Conservation (phyloP, 2,888 invertebrate species). For the Antheraea yamamai region DNA sequence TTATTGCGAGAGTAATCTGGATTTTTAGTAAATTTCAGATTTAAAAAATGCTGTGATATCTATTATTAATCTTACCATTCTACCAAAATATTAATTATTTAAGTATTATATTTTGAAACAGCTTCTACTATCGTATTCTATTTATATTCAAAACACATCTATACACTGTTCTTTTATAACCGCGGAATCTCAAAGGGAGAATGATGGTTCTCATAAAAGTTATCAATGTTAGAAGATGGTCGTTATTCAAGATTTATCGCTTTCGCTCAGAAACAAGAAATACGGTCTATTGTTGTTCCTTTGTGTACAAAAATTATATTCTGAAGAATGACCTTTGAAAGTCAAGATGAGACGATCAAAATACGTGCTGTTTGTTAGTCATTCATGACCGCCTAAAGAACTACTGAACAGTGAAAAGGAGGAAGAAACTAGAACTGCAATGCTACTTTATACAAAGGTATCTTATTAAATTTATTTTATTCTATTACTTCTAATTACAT, state of each 20-base stretch:
- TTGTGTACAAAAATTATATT: slow-evolving; percentile 3
- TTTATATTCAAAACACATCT: not conserved
- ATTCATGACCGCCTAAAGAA: not conserved
- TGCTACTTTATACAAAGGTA: not conserved
- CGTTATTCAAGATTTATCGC: slow-evolving; percentile 4
- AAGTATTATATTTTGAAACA: not conserved
- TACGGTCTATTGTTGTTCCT: slow-evolving; percentile 13
- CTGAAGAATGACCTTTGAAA: not conserved
- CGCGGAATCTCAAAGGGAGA: not conserved
- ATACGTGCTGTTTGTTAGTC: not conserved
- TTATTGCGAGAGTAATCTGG: not conserved
- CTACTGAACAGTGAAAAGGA: not conserved
- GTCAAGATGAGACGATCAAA: not conserved
- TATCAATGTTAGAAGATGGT: slow-evolving; percentile 1
- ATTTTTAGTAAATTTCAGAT: not conserved
- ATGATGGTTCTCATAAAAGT: slow-evolving; percentile 12
- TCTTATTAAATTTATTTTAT: not conserved
- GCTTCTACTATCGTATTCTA: not conserved
- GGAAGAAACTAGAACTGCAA: not conserved
- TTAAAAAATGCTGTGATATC: not conserved
- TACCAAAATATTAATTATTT: not conserved
- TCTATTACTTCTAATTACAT: not conserved
- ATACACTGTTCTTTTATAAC: not conserved
- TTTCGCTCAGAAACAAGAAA: not conserved
- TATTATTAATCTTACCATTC: not conserved